Percentiles rank a stretch among this genome's conserved stretches.
Conservation (phyloP, 2,113 vertebrate genomes). For the Tupaia chinensis region DNA sequence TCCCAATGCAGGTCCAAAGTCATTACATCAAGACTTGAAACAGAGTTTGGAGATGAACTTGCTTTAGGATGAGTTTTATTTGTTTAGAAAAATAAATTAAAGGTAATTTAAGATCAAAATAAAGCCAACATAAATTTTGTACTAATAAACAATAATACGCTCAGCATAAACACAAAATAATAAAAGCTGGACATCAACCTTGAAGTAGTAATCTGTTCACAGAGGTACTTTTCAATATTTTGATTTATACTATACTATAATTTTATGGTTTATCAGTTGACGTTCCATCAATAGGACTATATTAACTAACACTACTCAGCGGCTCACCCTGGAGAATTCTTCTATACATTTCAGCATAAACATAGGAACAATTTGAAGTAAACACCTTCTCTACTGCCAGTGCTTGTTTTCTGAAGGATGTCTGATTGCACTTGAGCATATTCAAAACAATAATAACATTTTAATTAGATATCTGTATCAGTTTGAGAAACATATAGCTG, state of each 20-base stretch:
- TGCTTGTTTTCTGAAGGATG: conserved; percentile 41
- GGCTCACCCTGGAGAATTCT: background rate
- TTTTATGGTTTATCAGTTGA: background rate
- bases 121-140: conserved; percentile 30
- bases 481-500: background rate
- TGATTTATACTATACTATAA: conserved; percentile 41
- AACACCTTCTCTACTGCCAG: conserved; percentile 51
- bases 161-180: conserved; percentile 18
- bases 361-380: conserved; percentile 48
- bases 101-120: conserved; percentile 8
- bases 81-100: conserved; percentile 11
- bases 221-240: conserved; percentile 53
- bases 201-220: conserved; percentile 44
- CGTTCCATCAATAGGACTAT: conserved; percentile 23
- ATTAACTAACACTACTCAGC: conserved; percentile 33
- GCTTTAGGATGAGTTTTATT: background rate
- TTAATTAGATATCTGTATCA: background rate
- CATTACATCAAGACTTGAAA: background rate
- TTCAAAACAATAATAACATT: conserved; percentile 11
- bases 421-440: conserved; percentile 21
- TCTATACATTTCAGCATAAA: conserved; percentile 59
- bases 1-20: background rate
- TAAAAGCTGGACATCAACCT: background rate
- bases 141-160: conserved; percentile 22
- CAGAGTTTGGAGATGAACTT: conserved; percentile 46